These are phyloP conservation scores for Drosophila littoralis DNA, from an alignment of 1,140 invertebrate genomes.

Conservation along the genomic window DNA sequence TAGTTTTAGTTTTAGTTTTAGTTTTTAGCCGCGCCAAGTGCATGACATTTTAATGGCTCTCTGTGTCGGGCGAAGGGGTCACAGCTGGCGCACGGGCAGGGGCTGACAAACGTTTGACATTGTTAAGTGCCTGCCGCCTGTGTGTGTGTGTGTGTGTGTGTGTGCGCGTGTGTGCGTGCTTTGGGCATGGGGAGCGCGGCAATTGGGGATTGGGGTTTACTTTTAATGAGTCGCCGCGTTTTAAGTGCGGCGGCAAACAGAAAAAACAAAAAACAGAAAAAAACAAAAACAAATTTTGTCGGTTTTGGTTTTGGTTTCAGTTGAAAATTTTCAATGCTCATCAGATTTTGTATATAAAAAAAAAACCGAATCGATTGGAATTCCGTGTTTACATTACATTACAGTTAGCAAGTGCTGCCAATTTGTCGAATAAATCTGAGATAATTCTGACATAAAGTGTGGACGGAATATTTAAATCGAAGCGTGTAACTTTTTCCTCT, in stretches of 20 bases:
- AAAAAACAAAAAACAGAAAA: not conserved
- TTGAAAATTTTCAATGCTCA: not conserved
- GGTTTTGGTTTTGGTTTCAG: slow-evolving; percentile 9
- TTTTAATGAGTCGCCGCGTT: slow-evolving; percentile 42
- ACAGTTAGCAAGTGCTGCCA: no score
- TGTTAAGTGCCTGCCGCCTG: slow-evolving; percentile 62
- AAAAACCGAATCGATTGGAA: not conserved
- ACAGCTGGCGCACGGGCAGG: not conserved
- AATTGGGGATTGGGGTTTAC: slow-evolving; percentile 18
- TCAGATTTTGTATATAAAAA: not conserved
- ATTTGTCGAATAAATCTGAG: no score
- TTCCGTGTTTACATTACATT: no score
- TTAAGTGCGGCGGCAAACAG: slow-evolving; percentile 26
- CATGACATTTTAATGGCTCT: slow-evolving; percentile 75
- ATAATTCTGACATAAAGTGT: no score
- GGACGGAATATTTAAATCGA: no score
- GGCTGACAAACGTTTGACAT: slow-evolving; percentile 45
- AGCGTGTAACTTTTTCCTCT: no score
- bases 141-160: slow-evolving; percentile 15
- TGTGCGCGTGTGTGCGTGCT: not conserved
- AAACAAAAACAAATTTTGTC: slow-evolving; percentile 2
- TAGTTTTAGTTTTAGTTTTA: slow-evolving; percentile 72
- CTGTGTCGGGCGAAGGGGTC: not conserved
- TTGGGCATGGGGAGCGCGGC: not conserved
- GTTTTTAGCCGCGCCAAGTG: slow-evolving; percentile 68